Conservation (phyloP, 2,113 vertebrate genomes). For the Taxidea taxus region DNA sequence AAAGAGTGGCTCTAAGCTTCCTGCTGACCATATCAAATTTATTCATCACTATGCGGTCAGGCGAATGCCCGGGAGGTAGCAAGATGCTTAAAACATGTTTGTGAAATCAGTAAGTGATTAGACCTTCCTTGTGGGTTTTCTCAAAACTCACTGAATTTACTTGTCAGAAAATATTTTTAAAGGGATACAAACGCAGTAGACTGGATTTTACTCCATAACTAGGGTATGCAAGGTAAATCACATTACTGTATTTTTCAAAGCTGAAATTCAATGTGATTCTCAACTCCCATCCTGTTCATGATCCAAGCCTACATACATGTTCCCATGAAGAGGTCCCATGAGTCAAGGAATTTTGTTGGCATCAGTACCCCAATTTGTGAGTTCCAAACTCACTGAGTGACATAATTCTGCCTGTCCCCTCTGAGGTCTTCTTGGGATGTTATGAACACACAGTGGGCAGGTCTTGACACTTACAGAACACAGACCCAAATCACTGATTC, state of each 20-base stretch:
- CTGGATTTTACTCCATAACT: not conserved
- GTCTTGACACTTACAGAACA: not conserved
- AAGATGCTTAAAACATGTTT: not conserved
- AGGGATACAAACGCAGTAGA: not conserved
- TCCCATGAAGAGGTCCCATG: not conserved
- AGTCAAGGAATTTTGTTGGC: not conserved
- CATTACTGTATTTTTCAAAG: not conserved
- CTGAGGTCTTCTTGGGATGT: not conserved
- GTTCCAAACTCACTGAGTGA: not conserved
- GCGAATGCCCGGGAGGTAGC: not conserved
- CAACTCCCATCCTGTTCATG: not conserved
- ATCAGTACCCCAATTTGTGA: not conserved
- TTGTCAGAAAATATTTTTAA: not conserved
- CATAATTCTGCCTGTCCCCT: not conserved
- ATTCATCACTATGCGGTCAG: not conserved
- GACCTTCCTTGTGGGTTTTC: not conserved
- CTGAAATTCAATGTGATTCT: constrained; percentile 1
- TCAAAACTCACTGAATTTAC: not conserved
- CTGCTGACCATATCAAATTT: not conserved
- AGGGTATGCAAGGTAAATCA: not conserved
- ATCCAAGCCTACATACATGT: not conserved
- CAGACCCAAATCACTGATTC: not conserved
- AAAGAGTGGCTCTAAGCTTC: not conserved
- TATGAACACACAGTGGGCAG: not conserved
- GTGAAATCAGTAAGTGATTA: not conserved